Percentiles rank a stretch among this genome's conserved stretches.
Evolutionary conservation across 2,113 vertebrate species (phyloP).

Genomic region (Myocastor coypus): DNA sequence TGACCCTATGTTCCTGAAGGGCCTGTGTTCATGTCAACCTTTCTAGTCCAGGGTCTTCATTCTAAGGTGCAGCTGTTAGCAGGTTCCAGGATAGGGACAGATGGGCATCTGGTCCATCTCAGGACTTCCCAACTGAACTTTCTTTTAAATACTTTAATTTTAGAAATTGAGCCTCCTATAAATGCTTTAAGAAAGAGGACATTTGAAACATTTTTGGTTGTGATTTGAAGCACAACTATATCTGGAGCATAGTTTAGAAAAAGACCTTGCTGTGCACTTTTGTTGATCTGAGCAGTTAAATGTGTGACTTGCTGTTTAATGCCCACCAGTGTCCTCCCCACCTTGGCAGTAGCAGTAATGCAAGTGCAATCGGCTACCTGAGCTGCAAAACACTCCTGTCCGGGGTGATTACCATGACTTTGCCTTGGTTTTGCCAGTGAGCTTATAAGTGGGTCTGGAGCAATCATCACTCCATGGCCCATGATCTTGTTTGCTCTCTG

Average conservation of each 20-base stretch:
- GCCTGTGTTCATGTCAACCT: background rate
- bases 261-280: background rate
- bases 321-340: background rate
- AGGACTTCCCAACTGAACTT: background rate
- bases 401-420: background rate
- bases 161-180: background rate
- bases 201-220: background rate
- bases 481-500: background rate
- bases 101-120: background rate
- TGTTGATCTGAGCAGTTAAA: background rate
- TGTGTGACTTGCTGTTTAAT: background rate
- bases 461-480: accelerated
- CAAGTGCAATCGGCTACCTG: background rate
- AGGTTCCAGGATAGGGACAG: background rate
- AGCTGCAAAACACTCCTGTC: background rate
- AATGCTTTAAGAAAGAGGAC: background rate
- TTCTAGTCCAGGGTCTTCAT: background rate
- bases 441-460: background rate
- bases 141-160: too few relatives aligned
- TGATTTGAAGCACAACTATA: background rate
- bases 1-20: background rate
- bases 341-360: background rate
- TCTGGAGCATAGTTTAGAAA: conserved; percentile 25
- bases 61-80: background rate
- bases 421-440: background rate